Percentiles rank a stretch among this genome's conserved stretches.
Conservation (phyloP, 2,888 invertebrate species). For the Napeogenes sylphis region DNA sequence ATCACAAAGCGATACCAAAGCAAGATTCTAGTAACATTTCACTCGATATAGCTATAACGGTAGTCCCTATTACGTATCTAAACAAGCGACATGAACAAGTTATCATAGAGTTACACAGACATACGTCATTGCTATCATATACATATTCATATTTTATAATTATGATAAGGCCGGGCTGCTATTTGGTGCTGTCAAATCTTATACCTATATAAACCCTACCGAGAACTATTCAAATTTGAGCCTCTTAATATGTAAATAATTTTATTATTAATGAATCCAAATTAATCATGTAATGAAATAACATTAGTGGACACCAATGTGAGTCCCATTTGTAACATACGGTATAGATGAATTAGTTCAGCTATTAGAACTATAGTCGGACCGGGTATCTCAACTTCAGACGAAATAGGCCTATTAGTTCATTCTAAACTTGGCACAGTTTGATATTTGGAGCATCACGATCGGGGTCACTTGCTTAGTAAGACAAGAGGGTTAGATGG, state of each 20-base stretch:
- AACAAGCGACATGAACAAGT: slow-evolving; percentile 7
- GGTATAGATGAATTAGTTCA: not conserved
- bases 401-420: slow-evolving; percentile 20
- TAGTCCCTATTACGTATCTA: slow-evolving; percentile 18
- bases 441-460: slow-evolving; percentile 63
- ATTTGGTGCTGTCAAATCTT: too few relatives aligned
- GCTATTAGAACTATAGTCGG: slow-evolving; percentile 13
- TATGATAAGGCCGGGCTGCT: too few relatives aligned
- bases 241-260: too few relatives aligned
- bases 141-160: too few relatives aligned
- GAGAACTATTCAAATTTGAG: not conserved
- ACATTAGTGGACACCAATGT: not conserved
- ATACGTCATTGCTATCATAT: not conserved
- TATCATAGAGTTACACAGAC: not conserved
- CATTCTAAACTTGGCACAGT: slow-evolving; percentile 38
- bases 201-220: too few relatives aligned
- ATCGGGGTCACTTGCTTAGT: slow-evolving; percentile 72
- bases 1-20: slow-evolving; percentile 16
- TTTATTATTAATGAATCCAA: too few relatives aligned
- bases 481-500: slow-evolving; percentile 38
- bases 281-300: not conserved
- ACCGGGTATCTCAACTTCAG: slow-evolving; percentile 9
- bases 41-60: slow-evolving; percentile 6
- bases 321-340: not conserved
- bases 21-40: slow-evolving; percentile 20